Evolutionary conservation across 2,113 vertebrate species (phyloP), one percentile per base, ranked within the genome.

Genomic region (Elachura formosa): DNA sequence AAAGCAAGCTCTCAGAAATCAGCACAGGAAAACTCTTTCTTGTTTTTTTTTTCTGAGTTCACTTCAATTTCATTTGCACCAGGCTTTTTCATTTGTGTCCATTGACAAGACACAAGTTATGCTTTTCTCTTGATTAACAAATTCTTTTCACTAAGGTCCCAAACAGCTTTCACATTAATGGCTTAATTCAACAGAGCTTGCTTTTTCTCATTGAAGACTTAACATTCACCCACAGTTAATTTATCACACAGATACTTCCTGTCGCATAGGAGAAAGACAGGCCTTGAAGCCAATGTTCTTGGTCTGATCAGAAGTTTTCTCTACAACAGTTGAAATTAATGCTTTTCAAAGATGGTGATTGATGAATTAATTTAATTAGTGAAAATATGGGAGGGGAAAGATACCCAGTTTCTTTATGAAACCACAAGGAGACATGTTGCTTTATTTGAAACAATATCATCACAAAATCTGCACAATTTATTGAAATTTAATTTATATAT

Each of bases 121-220:
- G 43, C 31, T 86, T 89, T 90, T 77, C 80, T 85, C 82, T 78
- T 96, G 94, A 95, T 94, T 93, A 96, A 95, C 93, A 93, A 59
- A 88, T 93, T 93, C 79, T 94, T 86, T 93, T 93, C 82, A 90
- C 79, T 56, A 59, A 90, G 45, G 52, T 89, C 73, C 83, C 31
- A 43, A 87, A 77, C 48, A 97, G 48, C 56, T 91, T 96, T 90
- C 87, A 94, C 48, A 86, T 71, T 75, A 91, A 96, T 90, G 72
- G 45, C 33, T 95, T 87, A 88, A 95, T 91, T 88, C 75, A 95
- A 67, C 75, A 74, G 78, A 94, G 72, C 72, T 86, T 81, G 68
- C 5, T 93, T 90, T 87, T 96, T 89, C 86, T 87, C 95, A 94
- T 91, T 96, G 89, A 84, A 88, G 75, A 67, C 68, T 76, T 67